Evolutionary conservation across 92 coral and sea anemone genomes (phyloP), one percentile per base, ranked within the genome.

Genomic region (Paragorgia papillata): DNA sequence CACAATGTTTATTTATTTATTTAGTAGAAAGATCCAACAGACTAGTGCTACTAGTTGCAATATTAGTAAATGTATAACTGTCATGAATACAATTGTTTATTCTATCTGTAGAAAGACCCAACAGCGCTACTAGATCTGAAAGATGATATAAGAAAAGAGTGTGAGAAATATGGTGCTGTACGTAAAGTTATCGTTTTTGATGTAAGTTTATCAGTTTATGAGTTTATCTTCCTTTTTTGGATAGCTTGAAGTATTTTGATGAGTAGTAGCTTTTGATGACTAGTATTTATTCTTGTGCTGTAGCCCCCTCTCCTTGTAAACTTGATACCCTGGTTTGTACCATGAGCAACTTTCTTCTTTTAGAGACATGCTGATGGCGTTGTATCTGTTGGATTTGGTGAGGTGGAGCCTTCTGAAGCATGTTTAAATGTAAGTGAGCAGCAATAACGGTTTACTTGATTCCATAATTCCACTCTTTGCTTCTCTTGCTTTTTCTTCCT

Each of bases 81-180:
- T n/a, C n/a, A n/a, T n/a, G n/a, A n/a, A n/a, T n/a, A n/a, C n/a
- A n/a, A n/a, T 35, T 26, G 32, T 25, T 27, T 3, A 44, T 48
- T 26, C 13, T 53, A 32, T 24, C 51, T 51, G 35, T 79, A 94
- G 98, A 90, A 82, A 86, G 86, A 90, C 54, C 98, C 98, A 18
- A 30, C 79, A 15, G 74, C 76, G 54, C 69, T 94, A 39, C 73
- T 91, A 31, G 90, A 86, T 54, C 69, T 90, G 14, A 87, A 90
- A 1, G 88, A 90, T 79, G 98, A 90, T 82, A 84, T 94, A 7
- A 84, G 85, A 61, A 62, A 83, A 24, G 98, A 94, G 75, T 94
- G 98, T 90, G 97, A 90, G 78, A 94, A 88, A 76, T 94, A 83
- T 76, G 98, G 98, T 15, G 94, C 84, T 49, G 98, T 94, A 57